Conservation (phyloP, 2,888 invertebrate species). For the Dynastes hyllus region DNA sequence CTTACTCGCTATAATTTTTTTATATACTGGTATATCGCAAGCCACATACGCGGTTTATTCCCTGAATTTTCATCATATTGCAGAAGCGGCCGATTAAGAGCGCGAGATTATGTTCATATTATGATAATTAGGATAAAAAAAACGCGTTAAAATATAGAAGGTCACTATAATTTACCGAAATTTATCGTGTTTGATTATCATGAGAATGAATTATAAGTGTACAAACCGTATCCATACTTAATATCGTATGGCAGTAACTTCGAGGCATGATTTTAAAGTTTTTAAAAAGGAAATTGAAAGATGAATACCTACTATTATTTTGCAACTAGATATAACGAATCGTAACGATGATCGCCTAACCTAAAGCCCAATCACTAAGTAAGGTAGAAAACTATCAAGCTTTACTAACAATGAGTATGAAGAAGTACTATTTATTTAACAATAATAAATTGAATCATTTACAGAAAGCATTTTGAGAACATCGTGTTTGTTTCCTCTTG, state of each 20-base stretch:
- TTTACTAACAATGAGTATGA: no score
- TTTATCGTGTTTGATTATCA: slow-evolving; percentile 6
- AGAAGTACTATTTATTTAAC: no score
- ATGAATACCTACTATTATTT: no score
- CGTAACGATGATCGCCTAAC: no score
- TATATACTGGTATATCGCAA: not conserved
- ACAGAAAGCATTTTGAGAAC: no score
- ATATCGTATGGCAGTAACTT: not conserved
- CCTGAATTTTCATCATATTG: not conserved
- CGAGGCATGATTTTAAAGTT: not conserved
- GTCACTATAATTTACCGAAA: not conserved
- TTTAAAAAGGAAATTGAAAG: not conserved
- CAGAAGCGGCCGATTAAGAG: not conserved
- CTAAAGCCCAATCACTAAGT: no score
- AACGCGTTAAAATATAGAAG: not conserved
- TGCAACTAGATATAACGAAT: no score
- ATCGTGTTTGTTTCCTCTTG: no score
- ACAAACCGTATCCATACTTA: not conserved
- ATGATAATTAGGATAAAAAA: slow-evolving; percentile 10
- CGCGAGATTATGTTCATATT: slow-evolving; percentile 7
- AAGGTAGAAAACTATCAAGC: no score
- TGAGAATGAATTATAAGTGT: not conserved
- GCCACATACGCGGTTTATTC: slow-evolving; percentile 6
- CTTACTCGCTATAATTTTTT: slow-evolving; percentile 21
- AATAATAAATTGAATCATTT: no score